A percentile compares a stretch with the other conserved stretches of the same genome.
These are phyloP conservation scores for Semnornis frantzii DNA, from an alignment of 2,113 vertebrate species.

Conservation along the genomic window DNA sequence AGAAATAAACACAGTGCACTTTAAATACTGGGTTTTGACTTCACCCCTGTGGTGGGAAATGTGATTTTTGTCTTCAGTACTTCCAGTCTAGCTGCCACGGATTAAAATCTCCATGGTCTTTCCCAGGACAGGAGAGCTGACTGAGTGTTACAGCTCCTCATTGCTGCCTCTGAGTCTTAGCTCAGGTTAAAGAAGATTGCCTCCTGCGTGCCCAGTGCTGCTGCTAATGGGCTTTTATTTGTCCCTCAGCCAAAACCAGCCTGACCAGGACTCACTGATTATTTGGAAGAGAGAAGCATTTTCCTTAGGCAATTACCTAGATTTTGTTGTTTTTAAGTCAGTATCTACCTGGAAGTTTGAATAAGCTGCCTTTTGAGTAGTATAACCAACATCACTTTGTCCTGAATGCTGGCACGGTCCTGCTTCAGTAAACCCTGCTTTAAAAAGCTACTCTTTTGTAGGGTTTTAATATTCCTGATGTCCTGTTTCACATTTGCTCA, in stretches of 20 bases:
- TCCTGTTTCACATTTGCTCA: not conserved
- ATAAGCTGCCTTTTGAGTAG: not conserved
- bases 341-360: not conserved
- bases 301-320: not conserved
- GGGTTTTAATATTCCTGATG: not conserved
- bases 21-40: not conserved
- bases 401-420: not conserved
- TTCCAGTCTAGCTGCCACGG: not conserved
- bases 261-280: not conserved
- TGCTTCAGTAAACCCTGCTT: not conserved
- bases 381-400: not conserved
- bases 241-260: not conserved
- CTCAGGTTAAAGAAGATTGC: not conserved
- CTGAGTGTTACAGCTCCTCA: not conserved
- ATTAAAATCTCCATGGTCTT: accelerated
- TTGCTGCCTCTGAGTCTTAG: not conserved
- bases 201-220: not conserved
- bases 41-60: not conserved
- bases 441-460: not conserved
- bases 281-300: not conserved
- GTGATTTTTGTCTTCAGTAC: not conserved
- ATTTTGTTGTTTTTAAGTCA: not conserved
- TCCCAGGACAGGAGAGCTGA: not conserved
- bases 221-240: accelerated
- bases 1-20: not conserved